These are phyloP conservation scores for Sylvicapra grimmia DNA, from an alignment of 2,113 vertebrate genomes.

Conservation along the genomic window DNA sequence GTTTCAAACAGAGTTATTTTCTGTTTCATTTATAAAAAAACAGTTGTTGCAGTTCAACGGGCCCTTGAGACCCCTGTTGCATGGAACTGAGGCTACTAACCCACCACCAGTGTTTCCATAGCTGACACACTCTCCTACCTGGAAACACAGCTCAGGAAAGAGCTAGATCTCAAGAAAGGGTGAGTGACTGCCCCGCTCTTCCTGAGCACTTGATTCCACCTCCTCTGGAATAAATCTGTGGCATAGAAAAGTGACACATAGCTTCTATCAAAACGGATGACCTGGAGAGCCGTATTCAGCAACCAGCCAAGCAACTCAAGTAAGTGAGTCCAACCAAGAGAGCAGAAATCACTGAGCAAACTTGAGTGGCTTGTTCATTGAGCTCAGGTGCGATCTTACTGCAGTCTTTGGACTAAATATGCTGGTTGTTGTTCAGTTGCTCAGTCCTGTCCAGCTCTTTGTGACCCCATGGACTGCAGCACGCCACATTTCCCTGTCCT, in stretches of 20 bases:
- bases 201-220: background rate
- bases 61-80: background rate
- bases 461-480: background rate
- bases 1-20: conserved; percentile 29
- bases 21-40: conserved; percentile 8
- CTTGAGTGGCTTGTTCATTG: background rate
- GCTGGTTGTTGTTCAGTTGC: background rate
- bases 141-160: background rate
- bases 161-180: background rate
- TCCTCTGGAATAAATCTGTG: background rate
- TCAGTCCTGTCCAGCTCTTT: background rate
- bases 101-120: background rate
- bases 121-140: background rate
- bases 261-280: background rate
- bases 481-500: background rate
- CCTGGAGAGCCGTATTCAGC: background rate
- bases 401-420: background rate
- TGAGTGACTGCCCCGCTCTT: background rate
- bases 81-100: background rate
- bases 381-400: background rate
- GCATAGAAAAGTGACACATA: background rate
- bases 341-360: background rate
- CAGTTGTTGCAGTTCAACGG: background rate
- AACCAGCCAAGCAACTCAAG: background rate
- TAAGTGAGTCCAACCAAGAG: background rate